Base-by-base conservation (phyloP, 2,797 vertebrate genomes). In the Cyclura pinguis region DNA sequence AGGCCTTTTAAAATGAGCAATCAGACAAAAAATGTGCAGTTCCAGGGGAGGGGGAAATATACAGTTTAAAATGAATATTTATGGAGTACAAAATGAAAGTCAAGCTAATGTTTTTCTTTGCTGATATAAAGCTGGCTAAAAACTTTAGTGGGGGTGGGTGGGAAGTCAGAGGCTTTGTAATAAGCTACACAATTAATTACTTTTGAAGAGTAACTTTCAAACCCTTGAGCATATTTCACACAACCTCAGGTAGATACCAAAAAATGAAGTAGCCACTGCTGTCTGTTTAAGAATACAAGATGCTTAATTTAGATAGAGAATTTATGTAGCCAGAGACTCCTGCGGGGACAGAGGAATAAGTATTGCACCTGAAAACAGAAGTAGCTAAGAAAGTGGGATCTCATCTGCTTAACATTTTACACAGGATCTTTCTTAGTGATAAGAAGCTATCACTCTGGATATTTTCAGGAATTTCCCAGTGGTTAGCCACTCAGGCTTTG, bases 361-460 rank as follows among this genome's bases (percentile, higher is more conserved):
- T 2, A 27, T 7, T 12, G 38, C 50, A 47, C 82, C 59, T 73
- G 38, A 6, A 78, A 82, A 81, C 2, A 59, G 81, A 85, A 78
- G 55, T 86, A 0, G 29, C 32, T 55, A 83, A 32, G 0, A 0
- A 89, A 50, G n/a, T 14, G 38, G 0, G 10, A 78, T 27, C 76
- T 85, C 72, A 69, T 84, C 85, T 93, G 47, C 72, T 42, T 57
- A 47, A 64, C 13, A 90, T 80, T 32, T 78, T 64, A 88, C 32
- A 62, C 50, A 59, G 76, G 29, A n/a, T 35, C 86, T 92, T 76
- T 84, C 88, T 81, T 82, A 91, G 59, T 77, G 89, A 77, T 89
- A 92, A 80, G 86, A 93, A 91, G 16, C 82, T 91, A 90, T 80
- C 89, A 77, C 59, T 92, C 32, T 24, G 83, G 72, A 47, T 47